phyloP scores from a whole-genome alignment of 2,113 vertebrate genomes.

The Brachyhypopomus gauderio region DNA sequence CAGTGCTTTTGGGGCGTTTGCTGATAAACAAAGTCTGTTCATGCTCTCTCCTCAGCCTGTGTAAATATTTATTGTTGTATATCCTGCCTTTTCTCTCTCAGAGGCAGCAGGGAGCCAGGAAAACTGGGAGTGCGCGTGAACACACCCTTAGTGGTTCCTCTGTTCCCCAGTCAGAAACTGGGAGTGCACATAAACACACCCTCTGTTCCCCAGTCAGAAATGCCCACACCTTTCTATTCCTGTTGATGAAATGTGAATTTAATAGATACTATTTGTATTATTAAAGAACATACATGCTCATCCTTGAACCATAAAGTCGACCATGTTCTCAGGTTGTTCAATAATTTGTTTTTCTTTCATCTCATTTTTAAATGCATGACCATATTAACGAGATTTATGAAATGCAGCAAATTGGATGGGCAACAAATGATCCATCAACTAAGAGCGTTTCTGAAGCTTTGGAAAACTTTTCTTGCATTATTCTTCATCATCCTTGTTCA shows the following conservation, averaged over 20 bases:
- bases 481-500: neutral
- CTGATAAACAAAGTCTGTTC: slow-evolving; percentile 41
- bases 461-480: neutral
- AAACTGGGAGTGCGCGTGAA: neutral
- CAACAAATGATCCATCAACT: no score
- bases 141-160: neutral
- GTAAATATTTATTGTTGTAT: slow-evolving; percentile 49
- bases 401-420: no score
- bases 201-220: neutral
- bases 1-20: slow-evolving; percentile 21
- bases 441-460: no score
- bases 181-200: neutral
- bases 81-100: slow-evolving; percentile 23
- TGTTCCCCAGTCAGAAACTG: neutral
- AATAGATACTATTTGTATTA: no score
- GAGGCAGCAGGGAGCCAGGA: neutral
- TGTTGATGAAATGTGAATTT: slow-evolving; percentile 5
- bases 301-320: neutral
- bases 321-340: neutral
- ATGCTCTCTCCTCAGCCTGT: slow-evolving; percentile 23
- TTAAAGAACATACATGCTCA: no score
- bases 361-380: no score
- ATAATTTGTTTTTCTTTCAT: no score
- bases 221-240: slow-evolving; percentile 3
- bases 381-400: no score